Evolutionary conservation across 2,797 vertebrate genomes (phyloP).

Genomic region (Oceanodroma leucorhoa): DNA sequence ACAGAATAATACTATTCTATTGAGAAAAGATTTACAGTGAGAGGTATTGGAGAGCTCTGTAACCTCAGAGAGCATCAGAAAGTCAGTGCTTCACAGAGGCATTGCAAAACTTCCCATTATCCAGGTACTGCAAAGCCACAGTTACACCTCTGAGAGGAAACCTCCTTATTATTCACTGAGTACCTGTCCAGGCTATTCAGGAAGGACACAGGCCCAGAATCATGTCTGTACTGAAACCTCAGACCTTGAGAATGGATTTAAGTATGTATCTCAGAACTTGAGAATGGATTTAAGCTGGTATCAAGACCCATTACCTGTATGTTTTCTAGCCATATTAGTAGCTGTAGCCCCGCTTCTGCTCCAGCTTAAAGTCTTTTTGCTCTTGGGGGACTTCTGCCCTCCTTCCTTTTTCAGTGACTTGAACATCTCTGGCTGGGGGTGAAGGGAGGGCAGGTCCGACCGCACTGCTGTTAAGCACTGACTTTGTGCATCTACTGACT

Average conservation of each 20-base stretch:
- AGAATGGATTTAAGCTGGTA: background rate
- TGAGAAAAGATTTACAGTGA: background rate
- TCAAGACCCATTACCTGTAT: background rate
- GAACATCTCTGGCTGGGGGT: background rate
- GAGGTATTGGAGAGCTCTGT: background rate
- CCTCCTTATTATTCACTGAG: background rate
- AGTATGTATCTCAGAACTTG: background rate
- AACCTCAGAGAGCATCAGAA: background rate
- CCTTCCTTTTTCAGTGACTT: background rate
- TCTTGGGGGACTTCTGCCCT: background rate
- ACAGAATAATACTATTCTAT: slow-evolving; percentile 15
- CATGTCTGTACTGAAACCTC: background rate
- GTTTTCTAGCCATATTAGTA: background rate
- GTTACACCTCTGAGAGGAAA: background rate
- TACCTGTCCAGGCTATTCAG: background rate
- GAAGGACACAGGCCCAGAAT: background rate
- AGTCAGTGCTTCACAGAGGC: background rate
- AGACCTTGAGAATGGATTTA: background rate
- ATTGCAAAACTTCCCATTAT: background rate
- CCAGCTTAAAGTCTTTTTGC: background rate
- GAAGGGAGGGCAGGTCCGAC: background rate
- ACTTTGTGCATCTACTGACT: background rate
- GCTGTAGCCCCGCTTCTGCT: background rate
- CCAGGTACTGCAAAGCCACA: background rate
- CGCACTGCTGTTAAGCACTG: background rate